These are phyloP conservation scores for Tachyglossus aculeatus DNA, from an alignment of 2,797 vertebrate genomes.

Conservation along the genomic window DNA sequence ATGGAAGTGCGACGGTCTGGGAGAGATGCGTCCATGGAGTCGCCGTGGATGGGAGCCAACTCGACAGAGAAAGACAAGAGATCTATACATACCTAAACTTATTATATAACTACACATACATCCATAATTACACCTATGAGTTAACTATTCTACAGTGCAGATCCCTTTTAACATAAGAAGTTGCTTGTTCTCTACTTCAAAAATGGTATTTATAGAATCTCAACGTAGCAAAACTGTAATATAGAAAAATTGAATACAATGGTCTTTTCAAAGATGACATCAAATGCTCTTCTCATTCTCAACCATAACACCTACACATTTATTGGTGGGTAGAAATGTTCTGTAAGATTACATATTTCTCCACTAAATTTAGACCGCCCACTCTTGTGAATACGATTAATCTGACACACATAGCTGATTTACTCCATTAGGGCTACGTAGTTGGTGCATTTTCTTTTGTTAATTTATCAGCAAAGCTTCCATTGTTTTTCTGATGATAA, in stretches of 20 bases:
- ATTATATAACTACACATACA: too few relatives aligned
- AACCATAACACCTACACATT: constrained; percentile 39
- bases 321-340: constrained; percentile 45
- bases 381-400: constrained; percentile 54
- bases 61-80: too few relatives aligned
- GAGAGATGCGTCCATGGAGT: too few relatives aligned
- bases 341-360: constrained; percentile 41
- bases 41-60: too few relatives aligned
- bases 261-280: constrained; percentile 41
- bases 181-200: too few relatives aligned
- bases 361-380: constrained; percentile 53
- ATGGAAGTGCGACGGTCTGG: too few relatives aligned
- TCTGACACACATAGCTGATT: constrained; percentile 40
- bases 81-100: too few relatives aligned
- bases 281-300: constrained; percentile 38
- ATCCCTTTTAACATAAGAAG: too few relatives aligned
- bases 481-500: constrained; percentile 70
- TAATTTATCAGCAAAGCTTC: constrained; percentile 62
- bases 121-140: too few relatives aligned
- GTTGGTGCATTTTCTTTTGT: constrained; percentile 59
- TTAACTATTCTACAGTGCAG: too few relatives aligned
- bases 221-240: too few relatives aligned
- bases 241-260: constrained; percentile 16
- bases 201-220: too few relatives aligned
- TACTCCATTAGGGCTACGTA: constrained; percentile 42